A percentile compares a stretch with the other conserved stretches of the same genome.
These are phyloP conservation scores for Coelopa pilipes DNA, from an alignment of 2,888 invertebrate genomes.

Conservation along the genomic window DNA sequence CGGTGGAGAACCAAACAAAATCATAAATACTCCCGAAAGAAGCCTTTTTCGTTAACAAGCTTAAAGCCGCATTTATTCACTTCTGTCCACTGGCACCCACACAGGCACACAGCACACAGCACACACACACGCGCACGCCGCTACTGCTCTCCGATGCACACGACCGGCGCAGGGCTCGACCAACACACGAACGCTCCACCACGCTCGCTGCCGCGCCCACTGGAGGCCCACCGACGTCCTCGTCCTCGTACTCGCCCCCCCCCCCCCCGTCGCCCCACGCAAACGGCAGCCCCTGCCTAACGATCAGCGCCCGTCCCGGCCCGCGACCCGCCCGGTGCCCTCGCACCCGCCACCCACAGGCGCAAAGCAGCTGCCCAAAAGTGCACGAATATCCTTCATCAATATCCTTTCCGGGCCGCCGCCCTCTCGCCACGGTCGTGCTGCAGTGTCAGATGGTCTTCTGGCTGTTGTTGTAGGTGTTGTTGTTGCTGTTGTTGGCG, in stretches of 20 bases:
- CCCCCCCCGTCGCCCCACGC: slow-evolving; percentile 6
- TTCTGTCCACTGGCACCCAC: slow-evolving; percentile 44
- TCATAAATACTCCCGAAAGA: slow-evolving; percentile 37
- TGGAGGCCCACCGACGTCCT: background rate
- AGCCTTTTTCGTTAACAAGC: slow-evolving; percentile 52
- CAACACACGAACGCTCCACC: too few relatives aligned
- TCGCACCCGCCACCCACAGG: slow-evolving; percentile 22
- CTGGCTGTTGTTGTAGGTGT: slow-evolving; percentile 22
- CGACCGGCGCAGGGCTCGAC: too few relatives aligned
- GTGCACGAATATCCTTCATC: slow-evolving; percentile 58
- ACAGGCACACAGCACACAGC: slow-evolving; percentile 25
- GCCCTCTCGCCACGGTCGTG: slow-evolving; percentile 40
- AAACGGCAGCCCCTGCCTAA: background rate
- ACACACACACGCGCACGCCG: slow-evolving; percentile 37
- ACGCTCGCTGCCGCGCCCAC: too few relatives aligned
- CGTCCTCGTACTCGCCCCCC: background rate
- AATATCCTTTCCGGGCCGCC: slow-evolving; percentile 52
- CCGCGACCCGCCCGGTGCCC: background rate
- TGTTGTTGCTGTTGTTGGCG: slow-evolving; percentile 1
- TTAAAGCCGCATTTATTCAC: slow-evolving; percentile 59
- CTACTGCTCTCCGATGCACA: background rate
- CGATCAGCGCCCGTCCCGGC: slow-evolving; percentile 15
- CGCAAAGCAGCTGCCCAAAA: slow-evolving; percentile 35
- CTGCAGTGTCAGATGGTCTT: slow-evolving; percentile 9
- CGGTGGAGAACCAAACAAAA: slow-evolving; percentile 17